phyloP scores from a whole-genome alignment of 2,888 invertebrate species.

The Phyto melanocephala region DNA sequence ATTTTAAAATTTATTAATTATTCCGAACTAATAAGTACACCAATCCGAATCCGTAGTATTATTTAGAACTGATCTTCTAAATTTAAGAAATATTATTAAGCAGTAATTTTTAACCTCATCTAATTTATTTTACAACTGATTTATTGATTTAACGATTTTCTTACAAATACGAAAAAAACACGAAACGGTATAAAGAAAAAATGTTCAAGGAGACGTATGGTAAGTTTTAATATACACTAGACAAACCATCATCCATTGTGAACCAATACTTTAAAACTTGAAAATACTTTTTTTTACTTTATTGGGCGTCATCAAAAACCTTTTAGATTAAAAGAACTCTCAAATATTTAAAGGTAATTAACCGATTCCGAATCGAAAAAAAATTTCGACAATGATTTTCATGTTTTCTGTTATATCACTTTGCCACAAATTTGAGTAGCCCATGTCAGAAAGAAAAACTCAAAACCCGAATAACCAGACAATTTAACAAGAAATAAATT shows the following conservation, averaged over 20 bases:
- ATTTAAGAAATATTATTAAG: neutral
- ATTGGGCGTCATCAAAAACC: neutral
- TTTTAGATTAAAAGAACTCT: neutral
- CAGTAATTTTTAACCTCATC: no score
- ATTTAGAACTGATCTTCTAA: neutral
- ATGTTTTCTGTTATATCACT: neutral
- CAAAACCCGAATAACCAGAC: neutral
- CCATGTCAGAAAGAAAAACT: neutral
- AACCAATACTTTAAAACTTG: neutral
- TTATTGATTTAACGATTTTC: no score
- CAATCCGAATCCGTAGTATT: neutral
- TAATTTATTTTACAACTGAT: no score
- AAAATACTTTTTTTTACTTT: conserved; percentile 13
- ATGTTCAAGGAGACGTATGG: conserved; percentile 3
- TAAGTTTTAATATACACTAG: no score
- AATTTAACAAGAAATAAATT: neutral
- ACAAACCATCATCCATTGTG: no score
- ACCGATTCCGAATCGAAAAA: conserved; percentile 18
- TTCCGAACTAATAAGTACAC: neutral
- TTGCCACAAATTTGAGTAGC: neutral
- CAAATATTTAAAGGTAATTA: neutral
- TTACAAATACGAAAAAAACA: no score
- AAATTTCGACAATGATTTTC: neutral
- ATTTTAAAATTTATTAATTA: neutral
- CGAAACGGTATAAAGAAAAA: conserved; percentile 8